Evolutionary conservation across 2,797 vertebrate species (phyloP).

Genomic region (Thunnus albacares): DNA sequence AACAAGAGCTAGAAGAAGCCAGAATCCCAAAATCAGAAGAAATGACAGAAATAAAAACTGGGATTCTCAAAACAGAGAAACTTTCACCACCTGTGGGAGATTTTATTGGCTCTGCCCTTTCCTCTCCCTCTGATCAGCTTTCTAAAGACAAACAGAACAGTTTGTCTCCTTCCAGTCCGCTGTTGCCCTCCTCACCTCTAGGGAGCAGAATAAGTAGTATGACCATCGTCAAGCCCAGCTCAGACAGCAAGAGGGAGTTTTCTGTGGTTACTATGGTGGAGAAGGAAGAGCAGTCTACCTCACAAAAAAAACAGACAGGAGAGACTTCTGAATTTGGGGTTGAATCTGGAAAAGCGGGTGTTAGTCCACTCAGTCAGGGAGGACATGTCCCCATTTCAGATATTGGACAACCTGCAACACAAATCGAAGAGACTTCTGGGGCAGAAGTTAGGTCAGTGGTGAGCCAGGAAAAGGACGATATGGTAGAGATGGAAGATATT

Average conservation of each 20-base stretch:
- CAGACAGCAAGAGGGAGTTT: slow-evolving; percentile 75
- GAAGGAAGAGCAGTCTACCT: slow-evolving; percentile 18
- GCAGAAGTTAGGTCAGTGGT: background rate
- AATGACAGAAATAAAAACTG: slow-evolving; percentile 49
- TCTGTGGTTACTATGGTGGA: slow-evolving; percentile 72
- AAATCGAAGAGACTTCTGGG: slow-evolving; percentile 7
- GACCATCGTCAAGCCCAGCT: slow-evolving; percentile 59
- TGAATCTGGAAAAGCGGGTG: background rate
- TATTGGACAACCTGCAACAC: slow-evolving; percentile 9
- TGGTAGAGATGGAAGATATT: slow-evolving; percentile 77
- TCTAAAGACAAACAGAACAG: slow-evolving; percentile 43
- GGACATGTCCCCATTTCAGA: slow-evolving; percentile 15
- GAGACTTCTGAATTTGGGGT: slow-evolving; percentile 1
- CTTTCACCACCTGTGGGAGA: slow-evolving; percentile 9
- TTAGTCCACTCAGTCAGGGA: background rate
- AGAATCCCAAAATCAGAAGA: slow-evolving; percentile 18
- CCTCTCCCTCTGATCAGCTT: slow-evolving; percentile 30
- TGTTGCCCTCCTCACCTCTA: slow-evolving; percentile 51
- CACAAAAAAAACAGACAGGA: slow-evolving; percentile 19
- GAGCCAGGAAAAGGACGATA: slow-evolving; percentile 72
- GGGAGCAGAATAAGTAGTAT: slow-evolving; percentile 39
- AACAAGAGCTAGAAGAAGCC: slow-evolving; percentile 15
- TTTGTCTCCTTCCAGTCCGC: slow-evolving; percentile 21
- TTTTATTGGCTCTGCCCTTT: background rate
- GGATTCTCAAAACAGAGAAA: slow-evolving; percentile 47